These are phyloP conservation scores for Epistrophe eligans DNA, from an alignment of 2,888 invertebrate genomes.

Conservation along the genomic window DNA sequence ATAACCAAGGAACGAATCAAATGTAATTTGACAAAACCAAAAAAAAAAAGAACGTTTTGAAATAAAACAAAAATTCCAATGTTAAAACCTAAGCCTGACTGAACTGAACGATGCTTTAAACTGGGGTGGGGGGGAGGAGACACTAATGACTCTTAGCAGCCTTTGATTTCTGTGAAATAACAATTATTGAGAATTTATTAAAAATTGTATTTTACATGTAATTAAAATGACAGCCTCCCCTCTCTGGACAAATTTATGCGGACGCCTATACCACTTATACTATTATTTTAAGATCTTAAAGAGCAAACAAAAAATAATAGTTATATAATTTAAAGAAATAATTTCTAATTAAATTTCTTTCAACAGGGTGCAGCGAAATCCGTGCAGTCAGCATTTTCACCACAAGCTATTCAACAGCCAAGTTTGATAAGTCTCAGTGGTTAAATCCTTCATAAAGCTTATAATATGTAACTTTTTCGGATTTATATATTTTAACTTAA, in stretches of 20 bases:
- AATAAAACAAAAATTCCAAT: too few species aligned
- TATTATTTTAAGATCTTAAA: neutral
- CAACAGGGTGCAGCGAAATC: constrained; percentile 90
- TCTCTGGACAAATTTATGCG: neutral
- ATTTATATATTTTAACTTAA: constrained; percentile 6
- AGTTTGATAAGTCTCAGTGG: constrained; percentile 57
- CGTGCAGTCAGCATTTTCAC: constrained; percentile 87
- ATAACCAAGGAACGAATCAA: too few species aligned
- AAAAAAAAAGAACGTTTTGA: too few species aligned
- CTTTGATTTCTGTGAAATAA: neutral
- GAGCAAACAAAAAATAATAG: neutral
- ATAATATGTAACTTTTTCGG: neutral
- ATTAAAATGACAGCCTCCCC: neutral
- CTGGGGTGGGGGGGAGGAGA: too few species aligned
- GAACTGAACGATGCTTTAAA: too few species aligned
- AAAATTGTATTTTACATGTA: neutral
- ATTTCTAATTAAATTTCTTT: constrained; percentile 26
- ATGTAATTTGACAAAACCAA: too few species aligned
- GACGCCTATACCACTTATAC: neutral
- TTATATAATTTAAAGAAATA: neutral
- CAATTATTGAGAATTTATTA: neutral
- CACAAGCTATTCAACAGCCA: constrained; percentile 81
- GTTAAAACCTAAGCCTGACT: too few species aligned
- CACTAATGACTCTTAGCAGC: too few species aligned
- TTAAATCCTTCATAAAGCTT: neutral